A percentile compares a stretch with the other conserved stretches of the same genome.
These are phyloP conservation scores for Akabosia matsudoensis DNA, from an alignment of 1,140 invertebrate genomes.

Conservation along the genomic window DNA sequence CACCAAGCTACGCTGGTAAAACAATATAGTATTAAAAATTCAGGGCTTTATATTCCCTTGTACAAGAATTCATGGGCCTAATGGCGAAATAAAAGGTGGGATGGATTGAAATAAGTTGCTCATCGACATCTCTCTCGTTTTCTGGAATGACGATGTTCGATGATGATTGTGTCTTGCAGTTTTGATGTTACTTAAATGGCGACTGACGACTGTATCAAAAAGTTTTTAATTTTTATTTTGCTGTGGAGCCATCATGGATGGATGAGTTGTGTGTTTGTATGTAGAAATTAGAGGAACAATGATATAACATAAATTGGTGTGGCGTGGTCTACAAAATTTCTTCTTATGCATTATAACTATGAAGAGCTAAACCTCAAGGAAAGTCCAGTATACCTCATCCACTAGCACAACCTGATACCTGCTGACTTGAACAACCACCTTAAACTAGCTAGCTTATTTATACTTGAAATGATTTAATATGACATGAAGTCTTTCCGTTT, in stretches of 20 bases:
- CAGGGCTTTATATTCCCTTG: not conserved
- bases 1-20: constrained; percentile 2
- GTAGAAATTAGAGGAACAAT: constrained; percentile 12
- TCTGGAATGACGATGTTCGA: not conserved
- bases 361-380: too few species aligned
- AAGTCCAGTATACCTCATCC: too few species aligned
- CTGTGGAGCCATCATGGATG: not conserved
- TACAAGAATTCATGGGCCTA: not conserved
- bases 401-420: too few species aligned
- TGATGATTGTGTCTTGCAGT: not conserved
- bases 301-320: not conserved
- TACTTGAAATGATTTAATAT: not conserved
- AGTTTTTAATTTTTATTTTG: not conserved
- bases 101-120: not conserved
- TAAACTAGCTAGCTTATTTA: not conserved
- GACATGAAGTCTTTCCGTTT: not conserved
- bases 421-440: too few species aligned
- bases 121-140: not conserved
- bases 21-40: not conserved
- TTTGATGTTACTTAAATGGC: constrained; percentile 17
- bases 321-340: not conserved
- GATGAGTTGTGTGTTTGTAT: not conserved
- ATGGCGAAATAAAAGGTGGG: not conserved
- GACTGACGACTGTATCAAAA: not conserved
- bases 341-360: too few species aligned